Base-by-base conservation (phyloP, 2,113 vertebrate genomes). In the Anser cygnoides region DNA sequence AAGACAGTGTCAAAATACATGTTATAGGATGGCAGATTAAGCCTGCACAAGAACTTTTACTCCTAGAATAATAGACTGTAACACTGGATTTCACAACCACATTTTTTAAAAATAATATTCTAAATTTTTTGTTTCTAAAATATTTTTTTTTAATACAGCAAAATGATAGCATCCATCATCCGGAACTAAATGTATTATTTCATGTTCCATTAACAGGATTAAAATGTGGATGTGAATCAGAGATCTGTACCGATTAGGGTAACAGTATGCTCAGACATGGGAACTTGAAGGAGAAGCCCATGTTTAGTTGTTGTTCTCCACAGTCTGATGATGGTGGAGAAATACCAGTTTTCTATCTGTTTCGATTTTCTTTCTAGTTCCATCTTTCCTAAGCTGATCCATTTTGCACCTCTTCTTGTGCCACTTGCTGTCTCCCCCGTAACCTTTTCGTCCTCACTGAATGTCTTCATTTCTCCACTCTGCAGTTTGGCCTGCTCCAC, bases 1-100 rank as follows among this genome's bases (percentile, higher is more conserved):
- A 93, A 76, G 65, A 68, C 49, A 61, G 7, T 80, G 41, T 76
- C 80, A 94, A 89, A 96, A 92, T 79, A 72, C 23, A 66, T 16
- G 15, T 84, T 57, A 92, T 70, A 75, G 61, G 23, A 61, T 90
- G 65, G 75, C 25, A 92, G 77, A 92, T 91, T 80, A 82, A 82
- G 89, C 82, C 77, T 94, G 58, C 59, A 44, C 13, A 74, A 63
- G 26, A 68, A 44, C 10, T 35, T 63, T 85, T 52, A 89, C 72
- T 80, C 44, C 57, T 89, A 72, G 39, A 44, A 39, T 6, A 72
- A 43, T 6, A 73, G 44, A 57, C 21, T 62, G 35, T 5, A 76
- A 46, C 39, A 29, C n/a, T 84, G 62, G 35, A 59, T 61, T 92
- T 92, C 37, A 68, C 37, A 66, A 59, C 10, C 1, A 0, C 21